Evolutionary conservation across 1,140 invertebrate genomes (phyloP).

Genomic region (Drosophila funebris): DNA sequence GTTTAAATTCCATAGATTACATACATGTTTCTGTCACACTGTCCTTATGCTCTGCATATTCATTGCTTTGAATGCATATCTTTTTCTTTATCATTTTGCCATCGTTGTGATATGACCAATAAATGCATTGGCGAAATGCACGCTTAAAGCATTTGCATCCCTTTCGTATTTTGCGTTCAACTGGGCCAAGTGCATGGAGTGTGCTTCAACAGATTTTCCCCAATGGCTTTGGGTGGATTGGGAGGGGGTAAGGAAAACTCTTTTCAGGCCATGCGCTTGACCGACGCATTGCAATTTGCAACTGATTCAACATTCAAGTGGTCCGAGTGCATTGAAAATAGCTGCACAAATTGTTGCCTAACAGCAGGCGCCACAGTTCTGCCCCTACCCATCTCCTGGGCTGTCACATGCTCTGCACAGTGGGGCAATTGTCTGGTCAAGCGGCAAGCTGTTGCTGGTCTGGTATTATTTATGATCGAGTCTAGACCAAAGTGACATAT

Average conservation of each 20-base stretch:
- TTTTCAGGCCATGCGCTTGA: conserved; percentile 41
- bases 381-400: not conserved
- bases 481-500: conserved; percentile 70
- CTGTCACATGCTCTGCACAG: not conserved
- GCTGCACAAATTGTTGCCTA: conserved; percentile 51
- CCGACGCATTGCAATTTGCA: conserved; percentile 75
- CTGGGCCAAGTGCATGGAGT: conserved; percentile 66
- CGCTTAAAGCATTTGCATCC: conserved; percentile 39
- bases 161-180: conserved; percentile 37
- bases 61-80: not conserved
- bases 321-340: conserved; percentile 26
- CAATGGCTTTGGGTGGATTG: not conserved
- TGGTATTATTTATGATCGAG: conserved; percentile 67
- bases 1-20: not conserved
- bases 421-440: conserved; percentile 7
- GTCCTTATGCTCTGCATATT: not conserved
- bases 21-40: not conserved
- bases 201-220: conserved; percentile 29
- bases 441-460: conserved; percentile 55
- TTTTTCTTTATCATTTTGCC: not conserved
- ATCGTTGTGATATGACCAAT: conserved; percentile 7
- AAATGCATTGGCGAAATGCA: conserved; percentile 33
- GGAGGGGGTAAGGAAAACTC: conserved; percentile 11
- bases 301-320: conserved; percentile 72
- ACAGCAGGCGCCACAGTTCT: conserved; percentile 30